Base-by-base conservation (phyloP, 2,113 vertebrate species). In the Prionailurus viverrinus region DNA sequence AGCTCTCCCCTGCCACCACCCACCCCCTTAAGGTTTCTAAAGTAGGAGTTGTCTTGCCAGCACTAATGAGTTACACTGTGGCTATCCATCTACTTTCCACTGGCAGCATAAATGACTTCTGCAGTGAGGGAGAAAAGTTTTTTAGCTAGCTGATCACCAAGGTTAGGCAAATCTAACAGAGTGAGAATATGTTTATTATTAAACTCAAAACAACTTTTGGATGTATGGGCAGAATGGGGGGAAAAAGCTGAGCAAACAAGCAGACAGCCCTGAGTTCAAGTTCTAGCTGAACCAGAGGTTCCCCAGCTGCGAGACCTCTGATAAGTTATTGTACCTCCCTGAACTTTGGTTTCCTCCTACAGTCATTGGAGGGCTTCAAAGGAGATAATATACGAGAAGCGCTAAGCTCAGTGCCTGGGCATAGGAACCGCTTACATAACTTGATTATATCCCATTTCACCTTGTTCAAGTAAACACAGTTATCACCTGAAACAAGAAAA, bases 171-270 rank as follows among this genome's bases (percentile, higher is more conserved):
- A 53, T 48, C 10, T 31, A 88, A 93, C 8, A 33, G 18, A 78
- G 21, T 1, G 0, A n/a, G 51, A 58, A 29, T 71, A 27, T 9
- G 13, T 83, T 79, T 88, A 21, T 21, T 3, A 1, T 27, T 79
- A 74, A 45, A 31, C 53, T n/a, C 45, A 89, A 21, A 39, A 27
- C 19, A n/a, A 71, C 5, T 61, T 95, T 58, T 78, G 1, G 16
- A 4, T 27, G 4, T 12, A 3, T 2, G 16, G 10, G 27, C 21
- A 61, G 45, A 87, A 53, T 7, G 1, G 58, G 58, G 0, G 39
- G 39, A 1, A 0, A 51, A 58, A 74, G 39, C 58, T 41, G 69
- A 51, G 11, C 10, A 10, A 4, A 21, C 11, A 68, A 31, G 31
- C 27, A 74, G 78, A 48, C 0, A 61, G 85, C n/a, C 41, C 39